Percentiles rank a stretch among this genome's conserved stretches.
These are phyloP conservation scores for Cerastoderma edule DNA, from an alignment of 2,888 invertebrate genomes.

Conservation along the genomic window DNA sequence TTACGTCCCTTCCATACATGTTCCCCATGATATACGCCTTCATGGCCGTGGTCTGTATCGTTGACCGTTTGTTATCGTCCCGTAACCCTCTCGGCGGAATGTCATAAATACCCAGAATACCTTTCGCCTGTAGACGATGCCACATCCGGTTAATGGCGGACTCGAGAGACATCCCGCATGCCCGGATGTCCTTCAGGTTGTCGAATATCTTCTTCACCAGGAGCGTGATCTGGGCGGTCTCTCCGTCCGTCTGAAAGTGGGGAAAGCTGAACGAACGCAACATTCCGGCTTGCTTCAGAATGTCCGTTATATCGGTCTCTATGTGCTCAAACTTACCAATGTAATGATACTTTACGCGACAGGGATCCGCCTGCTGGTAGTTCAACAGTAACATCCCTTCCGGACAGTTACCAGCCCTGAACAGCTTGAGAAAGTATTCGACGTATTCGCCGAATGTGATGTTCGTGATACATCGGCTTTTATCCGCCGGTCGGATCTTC, in stretches of 20 bases:
- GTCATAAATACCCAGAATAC: slow-evolving; percentile 23
- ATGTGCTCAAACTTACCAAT: slow-evolving; percentile 17
- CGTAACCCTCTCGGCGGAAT: slow-evolving; percentile 6
- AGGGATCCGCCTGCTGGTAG: slow-evolving; percentile 8
- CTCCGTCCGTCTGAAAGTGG: slow-evolving; percentile 14
- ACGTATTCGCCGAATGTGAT: slow-evolving; percentile 18
- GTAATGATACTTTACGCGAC: slow-evolving; percentile 7
- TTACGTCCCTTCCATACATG: slow-evolving; percentile 7
- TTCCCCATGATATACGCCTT: slow-evolving; percentile 11
- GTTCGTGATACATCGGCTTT: background rate
- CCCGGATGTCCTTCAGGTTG: slow-evolving; percentile 1
- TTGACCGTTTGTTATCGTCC: slow-evolving; percentile 17
- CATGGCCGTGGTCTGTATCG: slow-evolving; percentile 14
- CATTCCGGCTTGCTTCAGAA: background rate
- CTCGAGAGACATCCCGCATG: background rate
- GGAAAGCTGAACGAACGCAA: background rate
- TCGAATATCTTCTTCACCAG: slow-evolving; percentile 10
- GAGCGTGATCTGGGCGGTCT: background rate
- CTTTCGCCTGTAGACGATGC: slow-evolving; percentile 14
- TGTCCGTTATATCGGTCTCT: slow-evolving; percentile 4
- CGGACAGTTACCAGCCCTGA: slow-evolving; percentile 3
- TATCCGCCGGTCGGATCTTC: background rate
- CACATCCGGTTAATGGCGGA: slow-evolving; percentile 17
- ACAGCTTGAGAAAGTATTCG: background rate
- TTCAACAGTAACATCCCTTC: background rate